Conservation (phyloP, 1,140 invertebrate species). For the Cherax destructor region DNA sequence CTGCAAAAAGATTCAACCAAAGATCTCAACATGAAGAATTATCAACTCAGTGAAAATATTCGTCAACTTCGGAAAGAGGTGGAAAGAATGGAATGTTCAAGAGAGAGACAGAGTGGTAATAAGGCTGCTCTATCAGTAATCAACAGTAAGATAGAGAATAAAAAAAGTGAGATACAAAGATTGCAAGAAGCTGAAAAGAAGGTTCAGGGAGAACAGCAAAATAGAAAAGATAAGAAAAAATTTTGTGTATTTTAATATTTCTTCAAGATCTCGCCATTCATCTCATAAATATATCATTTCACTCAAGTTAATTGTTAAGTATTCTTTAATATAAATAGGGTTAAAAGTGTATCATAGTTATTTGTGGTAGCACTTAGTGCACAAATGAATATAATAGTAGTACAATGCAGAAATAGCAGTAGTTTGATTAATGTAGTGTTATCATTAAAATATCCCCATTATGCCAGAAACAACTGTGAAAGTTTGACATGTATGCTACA, state of each 20-base stretch:
- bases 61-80: conserved; percentile 82
- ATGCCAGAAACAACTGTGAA: no score
- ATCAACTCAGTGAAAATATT: conserved; percentile 85
- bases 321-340: background rate
- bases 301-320: background rate
- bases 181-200: conserved; percentile 80
- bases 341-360: background rate
- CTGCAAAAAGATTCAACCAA: conserved; percentile 63
- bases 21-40: conserved; percentile 84
- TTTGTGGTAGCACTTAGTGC: background rate
- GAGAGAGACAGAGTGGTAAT: conserved; percentile 79
- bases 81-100: conserved; percentile 80
- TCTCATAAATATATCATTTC: conserved; percentile 9
- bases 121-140: conserved; percentile 79
- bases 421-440: no score
- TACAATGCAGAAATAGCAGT: no score
- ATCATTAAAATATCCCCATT: no score
- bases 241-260: conserved; percentile 80
- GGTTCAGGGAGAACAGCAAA: conserved; percentile 83
- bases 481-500: no score
- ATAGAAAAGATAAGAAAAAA: conserved; percentile 83
- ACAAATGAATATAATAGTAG: no score
- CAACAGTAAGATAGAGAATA: conserved; percentile 79
- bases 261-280: background rate
- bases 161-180: conserved; percentile 80